These are phyloP conservation scores for Myxocyprinus asiaticus DNA, from an alignment of 2,113 vertebrate genomes.

Conservation along the genomic window DNA sequence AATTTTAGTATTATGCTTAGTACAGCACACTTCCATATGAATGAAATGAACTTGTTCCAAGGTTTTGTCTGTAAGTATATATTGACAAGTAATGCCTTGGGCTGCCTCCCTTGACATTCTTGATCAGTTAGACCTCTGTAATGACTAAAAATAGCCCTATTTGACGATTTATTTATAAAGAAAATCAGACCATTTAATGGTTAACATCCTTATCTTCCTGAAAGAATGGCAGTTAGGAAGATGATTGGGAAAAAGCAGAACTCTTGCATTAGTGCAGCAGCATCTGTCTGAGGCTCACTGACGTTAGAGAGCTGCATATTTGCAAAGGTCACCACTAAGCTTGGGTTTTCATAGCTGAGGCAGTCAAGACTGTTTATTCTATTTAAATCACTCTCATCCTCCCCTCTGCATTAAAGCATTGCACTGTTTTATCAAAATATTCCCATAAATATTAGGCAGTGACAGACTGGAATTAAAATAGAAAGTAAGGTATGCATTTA, in stretches of 20 bases:
- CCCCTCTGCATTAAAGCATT: not conserved
- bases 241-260: slow-evolving; percentile 23
- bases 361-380: slow-evolving; percentile 19
- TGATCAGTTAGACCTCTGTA: no score
- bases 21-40: no score
- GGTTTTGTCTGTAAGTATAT: no score
- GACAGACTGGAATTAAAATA: no score
- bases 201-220: slow-evolving; percentile 37
- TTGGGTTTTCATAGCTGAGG: slow-evolving; percentile 2
- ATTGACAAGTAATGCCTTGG: no score
- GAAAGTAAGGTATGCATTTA: no score
- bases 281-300: slow-evolving; percentile 58
- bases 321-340: slow-evolving; percentile 41
- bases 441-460: no score
- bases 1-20: no score
- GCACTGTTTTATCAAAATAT: not conserved
- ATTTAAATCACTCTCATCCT: slow-evolving; percentile 43
- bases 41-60: no score
- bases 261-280: slow-evolving; percentile 5
- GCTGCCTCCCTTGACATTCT: no score
- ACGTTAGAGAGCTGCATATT: slow-evolving; percentile 30
- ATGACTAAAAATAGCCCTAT: not conserved
- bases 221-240: slow-evolving; percentile 14
- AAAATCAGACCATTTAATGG: not conserved
- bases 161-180: not conserved